Conservation (phyloP, 2,113 vertebrate species). For the Callocephalon fimbriatum region DNA sequence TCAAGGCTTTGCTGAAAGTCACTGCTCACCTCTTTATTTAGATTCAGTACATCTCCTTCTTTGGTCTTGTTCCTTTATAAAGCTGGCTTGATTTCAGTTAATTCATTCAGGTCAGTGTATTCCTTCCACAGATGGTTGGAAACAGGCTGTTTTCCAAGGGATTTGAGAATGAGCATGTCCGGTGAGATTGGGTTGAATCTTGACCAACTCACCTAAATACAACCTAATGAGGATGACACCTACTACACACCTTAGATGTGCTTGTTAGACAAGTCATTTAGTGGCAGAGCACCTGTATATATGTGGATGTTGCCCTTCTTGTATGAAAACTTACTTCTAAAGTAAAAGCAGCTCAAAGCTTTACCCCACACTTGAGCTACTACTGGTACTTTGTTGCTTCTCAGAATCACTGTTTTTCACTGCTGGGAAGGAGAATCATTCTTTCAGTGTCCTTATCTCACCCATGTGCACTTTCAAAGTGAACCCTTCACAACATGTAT, state of each 20-base stretch:
- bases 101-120: slow-evolving; percentile 18
- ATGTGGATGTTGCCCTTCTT: background rate
- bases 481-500: slow-evolving; percentile 7
- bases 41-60: background rate
- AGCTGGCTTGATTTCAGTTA: slow-evolving; percentile 4
- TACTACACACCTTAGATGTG: rapidly evolving
- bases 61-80: background rate
- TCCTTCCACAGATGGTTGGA: background rate
- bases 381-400: background rate
- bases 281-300: background rate
- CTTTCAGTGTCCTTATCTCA: background rate
- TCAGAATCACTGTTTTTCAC: background rate
- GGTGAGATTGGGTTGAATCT: background rate
- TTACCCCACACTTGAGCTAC: background rate
- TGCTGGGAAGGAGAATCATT: background rate
- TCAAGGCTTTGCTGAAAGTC: background rate
- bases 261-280: background rate
- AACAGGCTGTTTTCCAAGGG: background rate
- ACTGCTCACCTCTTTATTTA: background rate
- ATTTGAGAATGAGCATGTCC: background rate
- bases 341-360: background rate
- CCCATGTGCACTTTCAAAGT: background rate
- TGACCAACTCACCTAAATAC: background rate
- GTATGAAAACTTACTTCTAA: background rate
- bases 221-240: background rate